Evolutionary conservation across 1,140 invertebrate species (phyloP).

Genomic region (Tetragonula clypearis): DNA sequence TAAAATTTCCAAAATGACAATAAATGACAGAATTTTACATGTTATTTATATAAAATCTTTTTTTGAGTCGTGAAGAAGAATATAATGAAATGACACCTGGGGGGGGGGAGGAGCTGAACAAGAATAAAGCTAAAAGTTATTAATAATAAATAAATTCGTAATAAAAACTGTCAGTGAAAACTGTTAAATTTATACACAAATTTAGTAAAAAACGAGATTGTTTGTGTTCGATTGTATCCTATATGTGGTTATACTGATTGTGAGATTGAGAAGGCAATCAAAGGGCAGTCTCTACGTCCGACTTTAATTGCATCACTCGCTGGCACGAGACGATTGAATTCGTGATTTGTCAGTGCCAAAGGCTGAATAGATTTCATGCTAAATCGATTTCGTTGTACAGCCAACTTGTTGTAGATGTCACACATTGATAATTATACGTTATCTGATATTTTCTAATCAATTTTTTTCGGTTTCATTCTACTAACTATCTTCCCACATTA

Average conservation of each 20-base stretch:
- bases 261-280: conserved; percentile 25
- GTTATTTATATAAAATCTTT: no score
- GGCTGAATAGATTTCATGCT: conserved; percentile 39
- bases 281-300: neutral
- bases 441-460: neutral
- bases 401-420: neutral
- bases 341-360: conserved; percentile 37
- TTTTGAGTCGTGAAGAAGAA: no score
- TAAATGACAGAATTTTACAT: no score
- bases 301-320: conserved; percentile 34
- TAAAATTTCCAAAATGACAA: no score
- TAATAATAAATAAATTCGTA: neutral
- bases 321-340: conserved; percentile 41
- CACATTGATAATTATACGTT: neutral
- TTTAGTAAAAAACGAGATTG: neutral
- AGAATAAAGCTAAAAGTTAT: neutral
- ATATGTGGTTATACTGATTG: neutral
- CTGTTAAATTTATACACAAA: neutral
- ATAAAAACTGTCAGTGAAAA: neutral
- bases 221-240: neutral
- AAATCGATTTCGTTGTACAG: conserved; percentile 9
- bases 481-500: neutral
- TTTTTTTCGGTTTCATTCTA: neutral
- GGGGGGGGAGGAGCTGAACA: neutral
- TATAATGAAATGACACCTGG: no score